These are phyloP conservation scores for Sebastes aleutianus DNA, from an alignment of 2,797 vertebrate genomes.

Conservation along the genomic window DNA sequence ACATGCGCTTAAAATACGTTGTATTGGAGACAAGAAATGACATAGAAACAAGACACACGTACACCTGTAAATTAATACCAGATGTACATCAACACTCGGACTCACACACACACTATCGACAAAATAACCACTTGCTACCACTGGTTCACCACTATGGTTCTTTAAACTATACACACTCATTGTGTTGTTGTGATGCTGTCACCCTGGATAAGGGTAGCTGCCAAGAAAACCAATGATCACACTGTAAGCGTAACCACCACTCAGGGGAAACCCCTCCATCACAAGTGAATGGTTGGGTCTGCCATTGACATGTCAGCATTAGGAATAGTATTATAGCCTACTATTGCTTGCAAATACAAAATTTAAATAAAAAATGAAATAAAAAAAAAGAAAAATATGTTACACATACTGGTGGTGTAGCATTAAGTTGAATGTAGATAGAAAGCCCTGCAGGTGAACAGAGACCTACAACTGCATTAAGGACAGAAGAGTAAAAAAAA, in stretches of 20 bases:
- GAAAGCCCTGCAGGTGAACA: constrained; percentile 3
- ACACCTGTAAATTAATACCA: constrained; percentile 28
- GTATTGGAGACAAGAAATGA: constrained; percentile 13
- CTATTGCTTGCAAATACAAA: neutral
- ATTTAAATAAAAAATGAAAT: neutral
- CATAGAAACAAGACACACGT: constrained; percentile 41
- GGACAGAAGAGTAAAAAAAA: constrained; percentile 6
- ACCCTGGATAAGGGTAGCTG: constrained; percentile 69
- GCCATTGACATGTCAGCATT: constrained; percentile 27
- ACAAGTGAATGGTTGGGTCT: constrained; percentile 27
- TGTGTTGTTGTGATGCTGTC: constrained; percentile 64
- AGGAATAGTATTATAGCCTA: neutral
- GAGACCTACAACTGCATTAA: neutral
- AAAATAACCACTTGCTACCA: constrained; percentile 62
- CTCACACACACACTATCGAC: constrained; percentile 47
- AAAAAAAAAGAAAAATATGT: neutral
- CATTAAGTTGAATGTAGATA: neutral
- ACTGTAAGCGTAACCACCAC: constrained; percentile 53
- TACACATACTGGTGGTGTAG: neutral
- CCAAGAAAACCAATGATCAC: constrained; percentile 71
- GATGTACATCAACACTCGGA: constrained; percentile 46
- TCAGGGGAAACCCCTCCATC: constrained; percentile 34
- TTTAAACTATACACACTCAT: constrained; percentile 64
- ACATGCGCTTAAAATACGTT: constrained; percentile 39
- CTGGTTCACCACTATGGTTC: constrained; percentile 60